These are phyloP conservation scores for Eulithis prunata DNA, from an alignment of 2,888 invertebrate species.

Conservation along the genomic window DNA sequence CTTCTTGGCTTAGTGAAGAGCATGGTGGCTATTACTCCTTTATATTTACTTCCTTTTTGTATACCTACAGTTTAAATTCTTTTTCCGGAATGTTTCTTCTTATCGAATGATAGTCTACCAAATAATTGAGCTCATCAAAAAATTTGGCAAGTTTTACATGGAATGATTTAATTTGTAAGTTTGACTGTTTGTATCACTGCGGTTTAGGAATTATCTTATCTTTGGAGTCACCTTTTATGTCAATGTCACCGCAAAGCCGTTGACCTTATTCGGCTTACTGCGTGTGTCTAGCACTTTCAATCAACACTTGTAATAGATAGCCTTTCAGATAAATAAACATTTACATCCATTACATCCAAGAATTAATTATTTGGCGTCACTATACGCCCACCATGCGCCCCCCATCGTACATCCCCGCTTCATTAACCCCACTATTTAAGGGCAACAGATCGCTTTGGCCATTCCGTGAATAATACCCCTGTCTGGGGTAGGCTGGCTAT, in stretches of 20 bases:
- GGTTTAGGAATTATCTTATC: not conserved
- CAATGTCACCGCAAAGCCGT: not conserved
- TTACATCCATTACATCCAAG: slow-evolving; percentile 3
- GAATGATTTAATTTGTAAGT: too few species aligned
- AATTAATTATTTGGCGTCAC: slow-evolving; percentile 29
- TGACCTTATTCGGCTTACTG: not conserved
- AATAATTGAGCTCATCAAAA: too few species aligned
- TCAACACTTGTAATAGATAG: slow-evolving; percentile 12
- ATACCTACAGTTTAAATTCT: too few species aligned
- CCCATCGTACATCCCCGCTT: slow-evolving; percentile 25
- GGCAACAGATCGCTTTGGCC: slow-evolving; percentile 23
- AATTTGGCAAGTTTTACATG: too few species aligned
- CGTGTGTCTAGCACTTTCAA: slow-evolving; percentile 19
- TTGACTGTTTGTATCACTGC: not conserved
- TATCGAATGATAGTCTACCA: too few species aligned
- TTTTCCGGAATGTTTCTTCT: too few species aligned
- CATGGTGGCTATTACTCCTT: too few species aligned
- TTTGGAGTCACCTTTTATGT: not conserved
- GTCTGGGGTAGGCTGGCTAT: slow-evolving; percentile 34
- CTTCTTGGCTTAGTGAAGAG: not conserved
- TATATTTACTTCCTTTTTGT: too few species aligned
- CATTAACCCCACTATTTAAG: slow-evolving; percentile 36
- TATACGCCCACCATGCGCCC: slow-evolving; percentile 22
- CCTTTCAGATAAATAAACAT: slow-evolving; percentile 23
- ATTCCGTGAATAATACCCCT: slow-evolving; percentile 29